Evolutionary conservation across 2,113 vertebrate species (phyloP).

Genomic region (Lontra canadensis): DNA sequence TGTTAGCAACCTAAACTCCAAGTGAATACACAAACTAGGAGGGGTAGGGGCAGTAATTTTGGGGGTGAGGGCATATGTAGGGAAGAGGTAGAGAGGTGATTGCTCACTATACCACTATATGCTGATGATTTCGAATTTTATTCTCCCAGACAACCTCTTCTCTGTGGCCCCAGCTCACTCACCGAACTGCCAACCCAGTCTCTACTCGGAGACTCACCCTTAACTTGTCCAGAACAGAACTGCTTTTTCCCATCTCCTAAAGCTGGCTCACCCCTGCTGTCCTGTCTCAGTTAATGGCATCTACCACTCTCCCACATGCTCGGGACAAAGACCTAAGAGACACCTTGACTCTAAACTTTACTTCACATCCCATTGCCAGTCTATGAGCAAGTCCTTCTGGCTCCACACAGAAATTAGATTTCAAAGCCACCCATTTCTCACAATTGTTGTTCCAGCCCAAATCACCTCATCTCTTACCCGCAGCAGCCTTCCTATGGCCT

Average conservation of each 20-base stretch:
- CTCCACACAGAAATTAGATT: background rate
- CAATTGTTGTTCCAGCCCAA: no score
- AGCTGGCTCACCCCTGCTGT: background rate
- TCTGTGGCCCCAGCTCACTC: background rate
- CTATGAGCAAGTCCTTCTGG: background rate
- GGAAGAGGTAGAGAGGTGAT: background rate
- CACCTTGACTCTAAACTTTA: background rate
- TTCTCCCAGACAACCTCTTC: background rate
- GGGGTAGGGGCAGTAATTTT: background rate
- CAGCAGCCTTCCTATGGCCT: background rate
- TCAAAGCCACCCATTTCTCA: background rate
- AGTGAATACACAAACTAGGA: background rate
- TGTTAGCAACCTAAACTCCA: background rate
- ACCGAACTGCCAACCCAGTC: background rate
- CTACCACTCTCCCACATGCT: background rate
- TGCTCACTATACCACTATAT: background rate
- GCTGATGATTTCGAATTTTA: background rate
- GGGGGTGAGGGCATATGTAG: background rate
- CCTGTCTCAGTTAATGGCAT: background rate
- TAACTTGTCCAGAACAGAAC: background rate
- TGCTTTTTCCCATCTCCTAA: background rate
- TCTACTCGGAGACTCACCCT: background rate
- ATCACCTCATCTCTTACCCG: background rate
- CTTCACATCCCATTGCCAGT: background rate
- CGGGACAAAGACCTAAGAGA: background rate